Conservation (phyloP, 2,888 invertebrate genomes). For the Zootermopsis nevadensis region DNA sequence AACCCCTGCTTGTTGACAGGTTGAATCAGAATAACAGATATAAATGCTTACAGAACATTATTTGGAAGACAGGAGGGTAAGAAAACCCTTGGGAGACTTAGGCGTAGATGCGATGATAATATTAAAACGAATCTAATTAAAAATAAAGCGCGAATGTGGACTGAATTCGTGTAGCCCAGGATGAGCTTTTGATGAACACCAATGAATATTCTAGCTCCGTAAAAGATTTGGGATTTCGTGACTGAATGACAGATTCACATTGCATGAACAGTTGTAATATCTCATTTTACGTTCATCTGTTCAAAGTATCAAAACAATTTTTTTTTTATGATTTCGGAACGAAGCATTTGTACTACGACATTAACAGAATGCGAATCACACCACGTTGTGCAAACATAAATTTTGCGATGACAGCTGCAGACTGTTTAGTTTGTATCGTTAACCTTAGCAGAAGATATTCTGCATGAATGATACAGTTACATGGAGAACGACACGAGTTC, state of each 20-base stretch:
- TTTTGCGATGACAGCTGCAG: neutral
- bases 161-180: too few species aligned
- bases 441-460: conserved; percentile 14
- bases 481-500: neutral
- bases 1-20: neutral
- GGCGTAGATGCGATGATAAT: too few species aligned
- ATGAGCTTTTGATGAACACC: too few species aligned
- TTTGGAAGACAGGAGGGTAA: too few species aligned
- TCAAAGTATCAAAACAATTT: neutral
- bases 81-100: too few species aligned
- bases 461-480: conserved; percentile 15
- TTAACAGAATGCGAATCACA: neutral
- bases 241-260: too few species aligned
- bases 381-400: neutral
- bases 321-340: neutral
- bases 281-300: neutral
- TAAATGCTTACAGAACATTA: too few species aligned
- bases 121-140: too few species aligned
- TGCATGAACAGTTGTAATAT: too few species aligned
- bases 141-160: too few species aligned
- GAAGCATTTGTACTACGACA: neutral
- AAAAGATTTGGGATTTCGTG: too few species aligned
- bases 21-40: neutral
- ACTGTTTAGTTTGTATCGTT: neutral
- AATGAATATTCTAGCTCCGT: too few species aligned